Base-by-base conservation (phyloP, 1,140 invertebrate genomes). In the Alviniconcha marisindica region DNA sequence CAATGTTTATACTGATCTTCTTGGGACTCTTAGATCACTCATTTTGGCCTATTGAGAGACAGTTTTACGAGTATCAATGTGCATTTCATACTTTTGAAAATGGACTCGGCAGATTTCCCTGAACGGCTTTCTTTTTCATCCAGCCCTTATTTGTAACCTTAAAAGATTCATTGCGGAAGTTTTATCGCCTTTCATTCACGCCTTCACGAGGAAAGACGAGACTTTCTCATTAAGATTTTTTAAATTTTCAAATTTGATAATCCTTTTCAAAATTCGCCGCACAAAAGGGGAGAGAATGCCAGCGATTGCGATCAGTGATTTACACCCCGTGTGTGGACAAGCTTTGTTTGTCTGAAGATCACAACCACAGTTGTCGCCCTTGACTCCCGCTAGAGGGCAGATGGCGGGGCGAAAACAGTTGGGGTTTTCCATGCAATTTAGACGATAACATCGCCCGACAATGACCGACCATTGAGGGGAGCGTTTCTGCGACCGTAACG, bases 221-320 rank as follows among this genome's bases (percentile, higher is more conserved):
- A 40, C 5, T 71, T 71, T 71, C 69, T 14, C 36, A 71, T 71
- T 71, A 71, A 71, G 69, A 71, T 42, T 14, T 42, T 71, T 66
- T 60, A 12, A 33, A 69, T 33, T 33, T 36, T 69, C 28, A 69
- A 69, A 33, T 28, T 33, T 69, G 33, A 15, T 71, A 71, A 31
- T 48, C 44, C 44, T 48, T 48, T 48, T 48, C 44, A 48, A 48
- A 48, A 48, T 18, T 48, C 44, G 44, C 7, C 7, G n/a, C 56
- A 10, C 56, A 7, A 60, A 10, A 60, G 24, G n/a, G 24, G 24
- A 28, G 24, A 24, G 40, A 71, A 76, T 48, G 44, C 40, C 36
- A 24, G 21, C 74, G 80, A 82, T 82, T 82, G 71, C 24, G 44
- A 51, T 69, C 71, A 73, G 63, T 82, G 80, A 82, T 80, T 80